phyloP scores from a whole-genome alignment of 2,113 vertebrate species.

The Brachyistius frenatus region DNA sequence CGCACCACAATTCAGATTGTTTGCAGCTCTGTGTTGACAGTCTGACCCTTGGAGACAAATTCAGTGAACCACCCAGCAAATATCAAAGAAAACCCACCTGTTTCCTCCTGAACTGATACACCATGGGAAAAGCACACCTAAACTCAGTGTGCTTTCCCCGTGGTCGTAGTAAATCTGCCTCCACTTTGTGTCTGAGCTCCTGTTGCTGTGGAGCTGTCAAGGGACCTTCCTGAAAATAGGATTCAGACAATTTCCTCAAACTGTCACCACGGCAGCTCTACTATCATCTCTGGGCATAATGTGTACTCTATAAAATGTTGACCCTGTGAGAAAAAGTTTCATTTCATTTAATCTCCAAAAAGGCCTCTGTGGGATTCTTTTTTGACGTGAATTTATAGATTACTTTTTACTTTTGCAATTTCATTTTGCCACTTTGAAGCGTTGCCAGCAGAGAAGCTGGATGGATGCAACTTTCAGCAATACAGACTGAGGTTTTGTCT shows the following conservation, averaged over 20 bases:
- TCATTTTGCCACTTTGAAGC: neutral
- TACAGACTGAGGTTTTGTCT: too few relatives aligned
- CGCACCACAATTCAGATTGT: too few relatives aligned
- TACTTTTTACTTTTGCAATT: neutral
- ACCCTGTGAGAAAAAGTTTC: slow-evolving; percentile 43
- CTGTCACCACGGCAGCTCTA: slow-evolving; percentile 45
- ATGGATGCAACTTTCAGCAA: slow-evolving; percentile 7
- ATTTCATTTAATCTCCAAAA: slow-evolving; percentile 49
- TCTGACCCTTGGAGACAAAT: too few relatives aligned
- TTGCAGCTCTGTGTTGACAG: too few relatives aligned
- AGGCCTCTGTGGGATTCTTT: slow-evolving; percentile 17
- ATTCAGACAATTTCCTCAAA: slow-evolving; percentile 64
- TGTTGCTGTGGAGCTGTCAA: slow-evolving; percentile 30
- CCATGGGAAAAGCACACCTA: slow-evolving; percentile 1
- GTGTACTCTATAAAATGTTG: slow-evolving; percentile 40
- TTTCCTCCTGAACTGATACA: too few relatives aligned
- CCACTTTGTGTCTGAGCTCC: slow-evolving; percentile 41
- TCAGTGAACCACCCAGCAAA: too few relatives aligned
- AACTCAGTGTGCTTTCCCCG: slow-evolving; percentile 31
- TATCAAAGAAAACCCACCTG: too few relatives aligned
- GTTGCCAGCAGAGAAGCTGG: slow-evolving; percentile 9
- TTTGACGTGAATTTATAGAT: slow-evolving; percentile 32
- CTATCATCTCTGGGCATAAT: slow-evolving; percentile 52
- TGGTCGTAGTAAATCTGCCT: slow-evolving; percentile 49
- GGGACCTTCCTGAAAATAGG: slow-evolving; percentile 61